Evolutionary conservation across 2,113 vertebrate genomes (phyloP).

Genomic region (Siniperca chuatsi): DNA sequence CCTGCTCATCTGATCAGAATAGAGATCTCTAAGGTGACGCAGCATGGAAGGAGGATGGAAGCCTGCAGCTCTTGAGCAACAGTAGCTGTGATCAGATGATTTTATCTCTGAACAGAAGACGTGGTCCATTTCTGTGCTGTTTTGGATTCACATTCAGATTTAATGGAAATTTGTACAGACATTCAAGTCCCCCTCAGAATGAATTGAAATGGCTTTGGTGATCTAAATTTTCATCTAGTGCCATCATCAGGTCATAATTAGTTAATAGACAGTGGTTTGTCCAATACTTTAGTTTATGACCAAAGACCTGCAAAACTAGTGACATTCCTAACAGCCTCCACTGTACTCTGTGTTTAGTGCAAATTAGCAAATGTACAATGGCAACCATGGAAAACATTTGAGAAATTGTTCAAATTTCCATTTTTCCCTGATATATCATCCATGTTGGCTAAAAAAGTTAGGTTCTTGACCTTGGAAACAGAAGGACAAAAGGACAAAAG

Average conservation of each 20-base stretch:
- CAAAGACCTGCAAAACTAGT: neutral
- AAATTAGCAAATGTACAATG: neutral
- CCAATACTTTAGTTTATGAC: neutral
- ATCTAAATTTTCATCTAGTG: neutral
- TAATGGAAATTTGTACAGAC: neutral
- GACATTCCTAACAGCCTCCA: neutral
- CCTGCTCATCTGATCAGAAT: neutral
- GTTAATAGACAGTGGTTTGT: no score
- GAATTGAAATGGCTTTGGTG: neutral
- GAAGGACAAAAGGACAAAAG: neutral
- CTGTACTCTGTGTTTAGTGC: neutral
- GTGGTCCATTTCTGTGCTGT: neutral
- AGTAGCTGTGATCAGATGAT: neutral
- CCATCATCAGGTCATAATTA: neutral
- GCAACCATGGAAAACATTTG: neutral
- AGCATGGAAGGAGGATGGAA: neutral
- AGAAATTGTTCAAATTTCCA: neutral
- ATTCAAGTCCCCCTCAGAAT: neutral
- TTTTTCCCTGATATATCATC: neutral
- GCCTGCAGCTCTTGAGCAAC: neutral
- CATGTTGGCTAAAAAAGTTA: neutral
- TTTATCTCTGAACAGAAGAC: neutral
- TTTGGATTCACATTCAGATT: neutral
- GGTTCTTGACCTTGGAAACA: neutral
- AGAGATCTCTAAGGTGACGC: neutral